A percentile compares a stretch with the other conserved stretches of the same genome.
These are phyloP conservation scores for Chorisops tibialis DNA, from an alignment of 2,888 invertebrate species.

Conservation along the genomic window DNA sequence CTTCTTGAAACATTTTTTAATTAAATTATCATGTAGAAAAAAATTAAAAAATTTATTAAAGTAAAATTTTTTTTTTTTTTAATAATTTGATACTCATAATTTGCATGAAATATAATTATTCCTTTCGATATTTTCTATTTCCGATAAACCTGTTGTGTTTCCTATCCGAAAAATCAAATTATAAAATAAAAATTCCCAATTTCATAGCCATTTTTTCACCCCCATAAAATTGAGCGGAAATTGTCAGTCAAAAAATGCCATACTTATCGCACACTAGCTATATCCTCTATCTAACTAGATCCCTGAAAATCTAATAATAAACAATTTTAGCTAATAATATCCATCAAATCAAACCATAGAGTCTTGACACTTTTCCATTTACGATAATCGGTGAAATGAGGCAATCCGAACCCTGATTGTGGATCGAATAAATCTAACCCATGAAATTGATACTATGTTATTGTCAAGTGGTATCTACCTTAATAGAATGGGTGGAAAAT, in stretches of 20 bases:
- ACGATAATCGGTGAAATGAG: conserved; percentile 17
- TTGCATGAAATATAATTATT: too few relatives aligned
- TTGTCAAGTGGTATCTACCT: conserved; percentile 5
- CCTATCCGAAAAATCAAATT: too few relatives aligned
- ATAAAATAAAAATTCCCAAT: too few relatives aligned
- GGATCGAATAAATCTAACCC: conserved; percentile 10
- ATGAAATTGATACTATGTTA: conserved; percentile 1
- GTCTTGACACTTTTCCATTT: conserved; percentile 8
- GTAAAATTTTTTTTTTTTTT: too few relatives aligned
- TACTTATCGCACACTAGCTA: too few relatives aligned
- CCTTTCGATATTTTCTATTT: too few relatives aligned
- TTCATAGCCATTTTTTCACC: too few relatives aligned
- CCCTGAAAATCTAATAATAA: conserved; percentile 21
- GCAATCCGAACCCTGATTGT: conserved; percentile 21
- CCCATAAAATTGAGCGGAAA: neutral
- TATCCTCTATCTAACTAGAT: neutral
- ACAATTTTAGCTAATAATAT: conserved; percentile 13
- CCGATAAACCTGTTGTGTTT: too few relatives aligned
- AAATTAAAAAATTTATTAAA: too few relatives aligned
- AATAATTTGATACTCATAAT: too few relatives aligned
- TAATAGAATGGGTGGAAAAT: neutral
- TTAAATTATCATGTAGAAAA: too few relatives aligned
- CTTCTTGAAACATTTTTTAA: too few relatives aligned
- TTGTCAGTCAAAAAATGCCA: conserved; percentile 10
- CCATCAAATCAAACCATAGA: conserved; percentile 16